Percentiles rank a stretch among this genome's conserved stretches.
Evolutionary conservation across 2,797 vertebrate species (phyloP).

Genomic region (Iguana delicatissima): DNA sequence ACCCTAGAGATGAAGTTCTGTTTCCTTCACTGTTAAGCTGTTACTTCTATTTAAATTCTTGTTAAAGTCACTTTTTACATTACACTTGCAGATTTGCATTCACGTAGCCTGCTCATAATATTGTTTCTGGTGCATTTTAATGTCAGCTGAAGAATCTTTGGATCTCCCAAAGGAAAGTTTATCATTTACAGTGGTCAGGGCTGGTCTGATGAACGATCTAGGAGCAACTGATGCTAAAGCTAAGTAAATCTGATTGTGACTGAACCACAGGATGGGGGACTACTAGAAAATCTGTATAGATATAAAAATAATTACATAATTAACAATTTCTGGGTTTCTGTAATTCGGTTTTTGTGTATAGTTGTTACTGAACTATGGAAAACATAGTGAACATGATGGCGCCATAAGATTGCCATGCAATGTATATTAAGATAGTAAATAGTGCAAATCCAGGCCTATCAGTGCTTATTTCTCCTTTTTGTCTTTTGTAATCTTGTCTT

Average conservation of each 20-base stretch:
- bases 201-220: background rate
- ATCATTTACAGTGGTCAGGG: conserved; percentile 38
- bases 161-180: conserved; percentile 27
- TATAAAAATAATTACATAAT: background rate
- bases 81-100: conserved; percentile 60
- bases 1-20: conserved; percentile 65
- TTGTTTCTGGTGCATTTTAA: conserved; percentile 42
- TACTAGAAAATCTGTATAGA: background rate
- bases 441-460: background rate
- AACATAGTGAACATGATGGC: background rate
- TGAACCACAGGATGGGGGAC: background rate
- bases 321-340: background rate
- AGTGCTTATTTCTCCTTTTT: background rate
- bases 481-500: background rate
- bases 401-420: background rate
- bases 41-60: conserved; percentile 68
- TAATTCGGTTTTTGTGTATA: background rate
- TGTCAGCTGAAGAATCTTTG: conserved; percentile 47
- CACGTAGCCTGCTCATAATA: conserved; percentile 46
- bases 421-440: background rate
- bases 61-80: conserved; percentile 69
- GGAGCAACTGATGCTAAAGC: background rate
- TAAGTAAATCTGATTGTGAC: background rate
- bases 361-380: background rate
- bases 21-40: conserved; percentile 57